Conservation (phyloP, 2,888 invertebrate species). For the Rapana venosa region DNA sequence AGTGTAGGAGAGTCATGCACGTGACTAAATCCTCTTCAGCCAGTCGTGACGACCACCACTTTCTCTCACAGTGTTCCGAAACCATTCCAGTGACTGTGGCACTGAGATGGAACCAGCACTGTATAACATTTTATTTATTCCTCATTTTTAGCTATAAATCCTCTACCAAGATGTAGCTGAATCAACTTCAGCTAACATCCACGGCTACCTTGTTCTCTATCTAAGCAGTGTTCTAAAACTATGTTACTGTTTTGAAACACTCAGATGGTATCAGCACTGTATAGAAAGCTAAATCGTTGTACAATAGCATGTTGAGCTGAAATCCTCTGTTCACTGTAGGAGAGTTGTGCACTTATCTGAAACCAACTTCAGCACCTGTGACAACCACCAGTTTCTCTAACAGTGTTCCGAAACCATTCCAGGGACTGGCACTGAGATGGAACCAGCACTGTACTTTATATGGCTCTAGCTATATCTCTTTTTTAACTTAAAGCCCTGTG, state of each 20-base stretch:
- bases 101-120: constrained; percentile 28
- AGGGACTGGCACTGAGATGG: not conserved
- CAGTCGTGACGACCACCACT: not conserved
- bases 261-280: no score
- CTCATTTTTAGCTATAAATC: not conserved
- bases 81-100: not conserved
- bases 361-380: not conserved
- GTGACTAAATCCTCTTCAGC: not conserved
- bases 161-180: no score
- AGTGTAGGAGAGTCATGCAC: not conserved
- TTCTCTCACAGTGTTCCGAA: constrained; percentile 24
- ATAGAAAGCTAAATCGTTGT: not conserved
- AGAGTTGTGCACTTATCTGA: not conserved
- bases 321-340: not conserved
- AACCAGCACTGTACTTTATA: not conserved
- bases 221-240: no score
- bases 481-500: no score
- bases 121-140: not conserved
- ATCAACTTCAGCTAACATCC: no score
- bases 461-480: no score
- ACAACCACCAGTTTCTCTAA: not conserved
- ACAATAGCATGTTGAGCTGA: no score
- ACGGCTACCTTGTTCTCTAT: not conserved
- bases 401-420: constrained; percentile 11
- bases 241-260: no score